phyloP scores from a whole-genome alignment of 2,113 vertebrate species.

The Nicator chloris region DNA sequence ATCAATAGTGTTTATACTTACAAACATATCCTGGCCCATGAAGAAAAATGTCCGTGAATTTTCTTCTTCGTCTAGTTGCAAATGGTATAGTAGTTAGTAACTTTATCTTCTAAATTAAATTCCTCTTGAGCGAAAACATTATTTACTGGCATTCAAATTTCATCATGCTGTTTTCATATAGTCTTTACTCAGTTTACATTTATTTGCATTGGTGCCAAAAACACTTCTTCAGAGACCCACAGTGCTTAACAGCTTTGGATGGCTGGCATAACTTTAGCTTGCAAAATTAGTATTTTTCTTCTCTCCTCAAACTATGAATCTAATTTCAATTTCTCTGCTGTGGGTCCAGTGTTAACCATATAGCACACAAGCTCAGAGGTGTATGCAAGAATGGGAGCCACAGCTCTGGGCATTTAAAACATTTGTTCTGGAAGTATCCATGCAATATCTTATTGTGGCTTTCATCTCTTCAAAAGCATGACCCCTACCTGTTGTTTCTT shows the following conservation, averaged over 20 bases:
- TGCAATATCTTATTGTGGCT: not conserved
- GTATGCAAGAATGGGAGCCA: not conserved
- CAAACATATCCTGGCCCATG: not conserved
- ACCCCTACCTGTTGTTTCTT: not conserved
- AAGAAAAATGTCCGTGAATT: not conserved
- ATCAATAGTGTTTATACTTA: not conserved
- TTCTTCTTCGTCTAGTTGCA: not conserved
- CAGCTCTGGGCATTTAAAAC: not conserved
- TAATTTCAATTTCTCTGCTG: not conserved
- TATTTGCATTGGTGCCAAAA: constrained; percentile 2
- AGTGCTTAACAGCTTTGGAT: not conserved
- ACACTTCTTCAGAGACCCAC: not conserved
- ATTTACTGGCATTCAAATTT: constrained; percentile 35
- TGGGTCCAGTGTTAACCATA: not conserved
- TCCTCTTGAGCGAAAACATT: not conserved
- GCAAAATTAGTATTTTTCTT: not conserved
- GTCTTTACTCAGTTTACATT: constrained; percentile 10
- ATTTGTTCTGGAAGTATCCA: not conserved
- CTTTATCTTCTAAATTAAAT: constrained; percentile 26
- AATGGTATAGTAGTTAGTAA: not conserved
- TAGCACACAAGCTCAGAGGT: not conserved
- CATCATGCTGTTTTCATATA: constrained; percentile 23
- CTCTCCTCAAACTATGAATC: not conserved
- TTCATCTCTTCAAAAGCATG: not conserved
- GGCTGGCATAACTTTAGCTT: not conserved